phyloP scores from a whole-genome alignment of 2,797 vertebrate species.

The Centroberyx gerrardi region DNA sequence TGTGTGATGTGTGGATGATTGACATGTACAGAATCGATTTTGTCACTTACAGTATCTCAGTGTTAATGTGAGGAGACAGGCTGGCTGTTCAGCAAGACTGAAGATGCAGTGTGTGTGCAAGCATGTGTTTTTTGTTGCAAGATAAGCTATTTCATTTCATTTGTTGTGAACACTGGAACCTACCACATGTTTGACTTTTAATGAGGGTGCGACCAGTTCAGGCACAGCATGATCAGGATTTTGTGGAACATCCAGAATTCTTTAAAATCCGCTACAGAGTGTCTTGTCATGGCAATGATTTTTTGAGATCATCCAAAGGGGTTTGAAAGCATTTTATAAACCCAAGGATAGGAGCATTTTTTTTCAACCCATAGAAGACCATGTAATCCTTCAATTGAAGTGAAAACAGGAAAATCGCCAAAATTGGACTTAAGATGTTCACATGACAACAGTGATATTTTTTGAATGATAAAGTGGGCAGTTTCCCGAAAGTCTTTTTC shows the following conservation, averaged over 20 bases:
- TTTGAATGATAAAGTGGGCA: background rate
- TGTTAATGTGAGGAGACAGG: too few relatives aligned
- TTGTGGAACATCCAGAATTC: background rate
- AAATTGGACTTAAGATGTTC: too few relatives aligned
- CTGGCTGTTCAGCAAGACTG: background rate
- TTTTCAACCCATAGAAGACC: too few relatives aligned
- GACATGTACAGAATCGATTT: background rate
- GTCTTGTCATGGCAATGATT: background rate
- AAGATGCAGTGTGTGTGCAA: background rate
- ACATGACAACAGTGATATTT: background rate
- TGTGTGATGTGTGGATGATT: background rate
- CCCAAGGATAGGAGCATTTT: background rate
- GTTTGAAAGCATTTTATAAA: conserved; percentile 11
- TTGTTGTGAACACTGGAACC: background rate
- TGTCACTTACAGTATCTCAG: background rate
- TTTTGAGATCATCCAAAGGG: background rate
- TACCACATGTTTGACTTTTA: background rate
- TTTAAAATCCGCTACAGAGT: background rate
- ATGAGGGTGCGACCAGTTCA: background rate
- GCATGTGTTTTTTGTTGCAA: background rate
- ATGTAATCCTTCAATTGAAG: background rate
- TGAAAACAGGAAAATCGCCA: background rate
- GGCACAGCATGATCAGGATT: background rate
- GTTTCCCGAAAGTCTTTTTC: background rate
- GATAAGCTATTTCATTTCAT: conserved; percentile 1